These are phyloP conservation scores for Anthopleura sola DNA, from an alignment of 64 coral and sea anemone genomes.

Conservation along the genomic window DNA sequence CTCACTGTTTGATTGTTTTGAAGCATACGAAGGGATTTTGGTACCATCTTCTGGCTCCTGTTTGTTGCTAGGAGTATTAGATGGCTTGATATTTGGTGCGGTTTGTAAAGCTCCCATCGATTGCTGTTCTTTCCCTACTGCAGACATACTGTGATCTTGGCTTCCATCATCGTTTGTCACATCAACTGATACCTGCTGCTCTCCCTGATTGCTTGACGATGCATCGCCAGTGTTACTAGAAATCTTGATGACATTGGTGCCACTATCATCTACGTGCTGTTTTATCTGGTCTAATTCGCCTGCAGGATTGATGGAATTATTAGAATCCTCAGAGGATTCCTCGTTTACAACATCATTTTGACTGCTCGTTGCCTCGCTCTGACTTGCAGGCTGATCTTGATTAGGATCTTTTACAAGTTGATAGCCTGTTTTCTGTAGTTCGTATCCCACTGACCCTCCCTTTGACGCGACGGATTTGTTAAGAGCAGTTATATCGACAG, in stretches of 20 bases:
- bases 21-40: not conserved
- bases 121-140: not conserved
- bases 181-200: not conserved
- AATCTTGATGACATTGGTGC: not conserved
- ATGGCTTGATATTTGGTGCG: not conserved
- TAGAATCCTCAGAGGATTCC: not conserved
- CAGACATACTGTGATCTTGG: not conserved
- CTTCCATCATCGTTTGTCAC: not conserved
- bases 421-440: not conserved
- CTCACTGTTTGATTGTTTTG: not conserved
- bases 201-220: not conserved
- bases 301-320: not conserved
- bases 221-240: not conserved
- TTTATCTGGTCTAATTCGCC: not conserved
- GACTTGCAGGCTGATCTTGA: not conserved
- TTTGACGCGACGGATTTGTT: constrained; percentile 37
- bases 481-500: constrained; percentile 27
- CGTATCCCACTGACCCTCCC: not conserved
- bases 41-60: not conserved
- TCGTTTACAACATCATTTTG: not conserved
- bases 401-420: constrained; percentile 5
- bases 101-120: not conserved
- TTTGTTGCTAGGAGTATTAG: not conserved
- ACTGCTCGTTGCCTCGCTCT: not conserved
- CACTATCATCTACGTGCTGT: not conserved